Evolutionary conservation across 2,888 invertebrate genomes (phyloP), one percentile per base, ranked within the genome.

Genomic region (Pollenia labialis): DNA sequence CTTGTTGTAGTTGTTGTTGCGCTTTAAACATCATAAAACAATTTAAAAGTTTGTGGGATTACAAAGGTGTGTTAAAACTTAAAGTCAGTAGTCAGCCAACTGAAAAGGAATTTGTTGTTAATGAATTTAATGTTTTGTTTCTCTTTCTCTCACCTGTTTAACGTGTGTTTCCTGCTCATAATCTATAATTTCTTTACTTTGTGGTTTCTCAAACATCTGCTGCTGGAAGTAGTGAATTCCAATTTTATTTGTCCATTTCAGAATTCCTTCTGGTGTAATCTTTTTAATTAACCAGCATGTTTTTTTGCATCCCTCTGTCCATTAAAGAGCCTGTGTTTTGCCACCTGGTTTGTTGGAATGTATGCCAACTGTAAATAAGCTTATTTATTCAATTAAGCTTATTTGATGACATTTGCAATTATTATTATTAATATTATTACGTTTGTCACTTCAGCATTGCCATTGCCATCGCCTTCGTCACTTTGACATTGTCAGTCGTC

Each of bases 361-460:
- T 14, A 32, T 52, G 23, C 60, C 64, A 72, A 16, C 52, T 48
- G 18, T 74, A 68, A 74, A 66, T 74, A 72, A 76, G 81, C 66
- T 84, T 50, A 81, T 81, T 84, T 50, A 84, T 81, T 81, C 64
- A 84, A 85, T 84, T 87, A 84, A 85, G 83, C 71, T 76, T 72
- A 81, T 68, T 81, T 76, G 68, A 77, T 87, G 81, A 87, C 84
- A 81, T 77, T 81, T 84, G 84, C 68, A 87, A 84, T 84, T 87
- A 81, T 74, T 74, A 81, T 82, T 69, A 69, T 79, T 56, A 62
- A 74, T 68, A 60, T 71, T 64, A 62, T 56, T n/a, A n/a, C n/a
- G 54, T 58, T 54, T n/a, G 52, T n/a, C 64, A 46, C 42, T 4
- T 1, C 58, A 32, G 42, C 18, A 42, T n/a, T 8, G 32, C 10